These are phyloP conservation scores for Rhinella marina DNA, from an alignment of 2,797 vertebrate species.

Conservation along the genomic window DNA sequence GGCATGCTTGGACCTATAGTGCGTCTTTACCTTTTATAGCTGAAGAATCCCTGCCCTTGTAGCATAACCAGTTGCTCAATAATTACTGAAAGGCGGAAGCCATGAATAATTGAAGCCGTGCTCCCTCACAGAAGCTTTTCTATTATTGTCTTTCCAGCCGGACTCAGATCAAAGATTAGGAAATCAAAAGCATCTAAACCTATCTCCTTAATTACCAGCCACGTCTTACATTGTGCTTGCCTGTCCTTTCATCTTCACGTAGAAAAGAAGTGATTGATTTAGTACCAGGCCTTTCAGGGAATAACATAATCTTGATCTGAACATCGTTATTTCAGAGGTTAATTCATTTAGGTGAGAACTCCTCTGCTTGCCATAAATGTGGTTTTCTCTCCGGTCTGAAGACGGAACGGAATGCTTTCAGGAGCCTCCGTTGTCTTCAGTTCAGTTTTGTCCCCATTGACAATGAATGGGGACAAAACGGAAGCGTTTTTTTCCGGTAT, in stretches of 20 bases:
- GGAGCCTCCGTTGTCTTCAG: too few species aligned
- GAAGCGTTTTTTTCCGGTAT: too few species aligned
- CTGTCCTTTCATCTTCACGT: slow-evolving; percentile 20
- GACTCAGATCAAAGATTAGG: slow-evolving; percentile 27
- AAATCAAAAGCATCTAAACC: slow-evolving; percentile 4
- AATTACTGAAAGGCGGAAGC: neutral
- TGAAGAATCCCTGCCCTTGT: neutral
- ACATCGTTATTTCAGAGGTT: slow-evolving; percentile 11
- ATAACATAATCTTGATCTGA: neutral
- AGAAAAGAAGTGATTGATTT: slow-evolving; percentile 30
- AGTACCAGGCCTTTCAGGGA: neutral
- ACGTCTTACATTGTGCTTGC: neutral
- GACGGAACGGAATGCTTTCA: too few species aligned
- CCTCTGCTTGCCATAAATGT: neutral
- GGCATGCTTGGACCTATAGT: neutral
- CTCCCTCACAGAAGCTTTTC: neutral
- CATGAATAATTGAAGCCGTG: slow-evolving; percentile 6
- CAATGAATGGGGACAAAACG: too few species aligned
- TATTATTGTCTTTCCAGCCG: slow-evolving; percentile 10
- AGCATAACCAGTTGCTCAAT: neutral
- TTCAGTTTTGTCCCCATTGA: too few species aligned
- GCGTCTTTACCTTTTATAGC: neutral
- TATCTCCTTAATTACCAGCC: slow-evolving; percentile 36
- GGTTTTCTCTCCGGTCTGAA: too few species aligned
- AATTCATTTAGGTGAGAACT: neutral